These are phyloP conservation scores for Sinosuthora webbiana DNA, from an alignment of 2,113 vertebrate genomes.

Conservation along the genomic window DNA sequence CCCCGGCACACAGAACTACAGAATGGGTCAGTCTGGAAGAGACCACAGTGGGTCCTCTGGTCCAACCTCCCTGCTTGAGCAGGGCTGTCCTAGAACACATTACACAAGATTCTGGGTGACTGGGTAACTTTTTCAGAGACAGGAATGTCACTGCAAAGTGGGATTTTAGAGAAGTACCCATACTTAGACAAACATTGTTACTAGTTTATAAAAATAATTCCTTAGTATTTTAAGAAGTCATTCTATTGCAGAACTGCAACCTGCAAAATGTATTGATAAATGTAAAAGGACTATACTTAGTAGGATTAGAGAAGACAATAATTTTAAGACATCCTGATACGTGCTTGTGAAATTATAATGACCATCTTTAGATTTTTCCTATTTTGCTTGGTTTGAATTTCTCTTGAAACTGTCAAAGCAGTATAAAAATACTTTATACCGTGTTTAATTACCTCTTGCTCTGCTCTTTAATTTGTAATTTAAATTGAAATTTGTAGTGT, in stretches of 20 bases:
- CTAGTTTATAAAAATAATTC: neutral
- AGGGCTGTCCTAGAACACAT: neutral
- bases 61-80: neutral
- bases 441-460: neutral
- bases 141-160: neutral
- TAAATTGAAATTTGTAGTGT: neutral
- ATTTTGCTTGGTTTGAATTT: neutral
- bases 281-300: neutral
- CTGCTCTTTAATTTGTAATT: neutral
- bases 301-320: neutral
- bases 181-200: neutral
- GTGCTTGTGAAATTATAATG: neutral
- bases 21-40: neutral
- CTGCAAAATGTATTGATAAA: neutral
- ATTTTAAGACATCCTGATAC: neutral
- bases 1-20: fast-evolving
- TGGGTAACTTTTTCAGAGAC: neutral
- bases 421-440: neutral
- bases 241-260: neutral
- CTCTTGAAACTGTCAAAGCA: neutral
- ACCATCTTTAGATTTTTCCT: neutral
- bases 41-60: neutral
- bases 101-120: neutral
- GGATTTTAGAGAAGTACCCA: neutral
- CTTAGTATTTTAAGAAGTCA: neutral